A percentile compares a stretch with the other conserved stretches of the same genome.
These are phyloP conservation scores for Mohoua ochrocephala DNA, from an alignment of 2,113 vertebrate genomes.

Conservation along the genomic window DNA sequence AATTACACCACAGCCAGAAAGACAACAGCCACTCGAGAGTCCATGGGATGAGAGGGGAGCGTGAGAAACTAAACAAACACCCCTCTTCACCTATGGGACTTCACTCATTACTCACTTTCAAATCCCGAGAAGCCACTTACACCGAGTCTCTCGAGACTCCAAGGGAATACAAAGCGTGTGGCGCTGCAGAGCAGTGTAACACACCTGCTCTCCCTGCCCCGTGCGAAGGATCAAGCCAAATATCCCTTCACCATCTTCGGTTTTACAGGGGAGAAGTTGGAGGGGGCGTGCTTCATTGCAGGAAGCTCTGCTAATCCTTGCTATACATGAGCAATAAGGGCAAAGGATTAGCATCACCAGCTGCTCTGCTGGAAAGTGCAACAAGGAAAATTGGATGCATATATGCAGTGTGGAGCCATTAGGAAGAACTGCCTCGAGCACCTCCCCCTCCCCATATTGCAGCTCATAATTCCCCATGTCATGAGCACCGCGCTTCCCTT, in stretches of 20 bases:
- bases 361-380: slow-evolving; percentile 4
- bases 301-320: slow-evolving; percentile 8
- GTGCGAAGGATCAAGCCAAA: neutral
- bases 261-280: neutral
- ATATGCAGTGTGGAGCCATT: slow-evolving; percentile 38
- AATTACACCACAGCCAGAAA: neutral
- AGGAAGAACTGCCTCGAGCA: neutral
- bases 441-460: neutral
- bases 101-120: neutral
- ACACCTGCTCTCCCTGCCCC: neutral
- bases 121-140: neutral
- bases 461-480: neutral
- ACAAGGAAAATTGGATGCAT: slow-evolving; percentile 18
- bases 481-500: neutral
- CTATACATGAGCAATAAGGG: neutral
- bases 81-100: neutral
- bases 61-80: neutral
- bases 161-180: neutral
- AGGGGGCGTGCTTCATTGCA: neutral
- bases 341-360: slow-evolving; percentile 28
- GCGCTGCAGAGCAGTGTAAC: neutral
- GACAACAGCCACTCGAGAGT: neutral
- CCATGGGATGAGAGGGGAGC: neutral
- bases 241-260: neutral
- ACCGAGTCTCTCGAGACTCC: neutral